Evolutionary conservation across 2,888 invertebrate genomes (phyloP).

Genomic region (Lasioglossum vierecki): DNA sequence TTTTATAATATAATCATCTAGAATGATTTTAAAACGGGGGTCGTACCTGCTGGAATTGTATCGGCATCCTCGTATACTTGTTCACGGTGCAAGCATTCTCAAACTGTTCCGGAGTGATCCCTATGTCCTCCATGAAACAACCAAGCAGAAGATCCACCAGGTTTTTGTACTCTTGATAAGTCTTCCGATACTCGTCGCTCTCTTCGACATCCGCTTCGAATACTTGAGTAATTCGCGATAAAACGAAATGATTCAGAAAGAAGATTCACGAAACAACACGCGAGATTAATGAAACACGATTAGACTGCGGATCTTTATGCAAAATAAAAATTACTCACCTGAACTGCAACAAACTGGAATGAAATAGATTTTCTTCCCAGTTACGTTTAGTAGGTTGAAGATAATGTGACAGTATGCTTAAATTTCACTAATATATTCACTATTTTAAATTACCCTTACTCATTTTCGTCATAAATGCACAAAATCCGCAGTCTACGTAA

Average conservation of each 20-base stretch:
- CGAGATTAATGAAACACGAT: too few species aligned
- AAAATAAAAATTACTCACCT: too few species aligned
- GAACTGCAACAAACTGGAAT: too few species aligned
- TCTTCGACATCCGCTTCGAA: constrained; percentile 92
- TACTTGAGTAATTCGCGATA: constrained; percentile 85
- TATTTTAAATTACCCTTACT: too few species aligned
- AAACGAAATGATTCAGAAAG: not conserved
- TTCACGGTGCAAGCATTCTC: constrained; percentile 89
- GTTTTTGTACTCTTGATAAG: constrained; percentile 94
- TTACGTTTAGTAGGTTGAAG: too few species aligned
- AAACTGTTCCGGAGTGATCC: constrained; percentile 94
- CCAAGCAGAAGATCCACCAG: constrained; percentile 95
- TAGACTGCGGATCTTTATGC: too few species aligned
- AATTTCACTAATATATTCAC: too few species aligned
- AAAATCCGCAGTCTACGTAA: too few species aligned
- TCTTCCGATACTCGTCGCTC: constrained; percentile 90
- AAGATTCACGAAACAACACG: not conserved
- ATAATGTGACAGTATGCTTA: too few species aligned
- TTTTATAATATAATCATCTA: not conserved
- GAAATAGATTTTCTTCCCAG: too few species aligned
- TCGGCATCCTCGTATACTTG: constrained; percentile 83
- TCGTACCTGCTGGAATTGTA: constrained; percentile 86
- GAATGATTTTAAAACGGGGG: not conserved
- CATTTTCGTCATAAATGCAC: too few species aligned
- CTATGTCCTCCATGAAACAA: constrained; percentile 96